Conservation (phyloP, 2,888 invertebrate species). For the Ypsolopha sequella region DNA sequence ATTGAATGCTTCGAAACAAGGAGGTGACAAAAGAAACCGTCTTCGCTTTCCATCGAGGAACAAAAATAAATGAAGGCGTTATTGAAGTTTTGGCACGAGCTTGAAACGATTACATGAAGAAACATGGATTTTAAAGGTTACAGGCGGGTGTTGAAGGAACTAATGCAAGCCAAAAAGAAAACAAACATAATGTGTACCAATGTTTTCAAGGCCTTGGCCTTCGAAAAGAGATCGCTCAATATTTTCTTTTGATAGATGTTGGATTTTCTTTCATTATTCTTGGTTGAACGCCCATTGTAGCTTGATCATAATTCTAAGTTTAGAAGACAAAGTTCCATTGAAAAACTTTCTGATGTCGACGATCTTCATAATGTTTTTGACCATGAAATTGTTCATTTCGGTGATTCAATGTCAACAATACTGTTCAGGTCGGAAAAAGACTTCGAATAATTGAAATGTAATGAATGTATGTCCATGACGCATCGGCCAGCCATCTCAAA, state of each 20-base stretch:
- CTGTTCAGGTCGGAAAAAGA: not conserved
- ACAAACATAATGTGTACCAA: too few relatives aligned
- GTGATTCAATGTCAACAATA: slow-evolving; percentile 2
- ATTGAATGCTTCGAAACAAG: not conserved
- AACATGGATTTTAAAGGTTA: too few relatives aligned
- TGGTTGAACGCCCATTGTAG: too few relatives aligned
- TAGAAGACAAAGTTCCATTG: not conserved
- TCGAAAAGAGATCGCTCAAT: too few relatives aligned
- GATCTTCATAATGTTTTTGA: not conserved
- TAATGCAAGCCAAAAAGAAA: too few relatives aligned
- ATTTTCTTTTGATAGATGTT: too few relatives aligned
- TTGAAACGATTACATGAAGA: too few relatives aligned
- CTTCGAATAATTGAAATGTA: not conserved
- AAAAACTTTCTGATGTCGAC: not conserved
- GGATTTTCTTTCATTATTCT: too few relatives aligned
- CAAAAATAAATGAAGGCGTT: not conserved
- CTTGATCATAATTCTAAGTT: too few relatives aligned
- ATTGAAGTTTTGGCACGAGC: not conserved
- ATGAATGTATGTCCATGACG: not conserved
- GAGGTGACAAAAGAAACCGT: not conserved
- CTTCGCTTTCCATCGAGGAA: not conserved
- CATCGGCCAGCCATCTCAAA: not conserved
- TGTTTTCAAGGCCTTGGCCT: too few relatives aligned
- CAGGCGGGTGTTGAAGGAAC: too few relatives aligned
- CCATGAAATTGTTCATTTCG: slow-evolving; percentile 2